phyloP scores from a whole-genome alignment of 2,888 invertebrate genomes.

The Cheilosia vernalis region DNA sequence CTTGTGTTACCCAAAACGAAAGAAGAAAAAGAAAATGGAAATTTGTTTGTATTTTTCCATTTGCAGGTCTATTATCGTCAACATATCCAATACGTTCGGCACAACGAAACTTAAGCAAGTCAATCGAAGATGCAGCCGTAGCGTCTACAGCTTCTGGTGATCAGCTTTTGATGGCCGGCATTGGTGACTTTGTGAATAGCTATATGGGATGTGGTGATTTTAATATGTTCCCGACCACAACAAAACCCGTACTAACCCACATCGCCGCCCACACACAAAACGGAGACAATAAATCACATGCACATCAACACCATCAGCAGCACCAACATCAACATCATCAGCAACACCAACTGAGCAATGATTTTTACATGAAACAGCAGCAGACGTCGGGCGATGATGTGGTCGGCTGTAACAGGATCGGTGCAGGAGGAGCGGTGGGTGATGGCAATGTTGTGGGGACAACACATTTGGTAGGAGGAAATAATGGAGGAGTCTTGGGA shows the following conservation, averaged over 20 bases:
- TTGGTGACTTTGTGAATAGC: conserved; percentile 55
- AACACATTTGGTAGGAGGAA: conserved; percentile 54
- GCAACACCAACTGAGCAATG: conserved; percentile 61
- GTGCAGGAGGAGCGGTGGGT: conserved; percentile 29
- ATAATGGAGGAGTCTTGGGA: conserved; percentile 28
- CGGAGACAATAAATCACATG: conserved; percentile 72
- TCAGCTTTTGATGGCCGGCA: conserved; percentile 43
- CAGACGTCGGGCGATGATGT: conserved; percentile 31
- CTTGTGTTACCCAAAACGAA: neutral
- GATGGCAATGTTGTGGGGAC: conserved; percentile 57
- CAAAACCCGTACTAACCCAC: conserved; percentile 79
- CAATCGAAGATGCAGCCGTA: conserved; percentile 81
- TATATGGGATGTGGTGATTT: conserved; percentile 76
- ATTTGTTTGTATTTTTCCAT: conserved; percentile 11
- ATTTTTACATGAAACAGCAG: conserved; percentile 65
- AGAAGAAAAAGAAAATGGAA: neutral
- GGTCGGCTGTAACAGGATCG: conserved; percentile 35
- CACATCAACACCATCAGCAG: conserved; percentile 41
- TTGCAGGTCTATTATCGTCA: conserved; percentile 75
- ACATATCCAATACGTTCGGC: conserved; percentile 81
- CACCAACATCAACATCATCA: conserved; percentile 75
- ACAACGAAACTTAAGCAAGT: conserved; percentile 83
- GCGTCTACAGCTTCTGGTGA: conserved; percentile 42
- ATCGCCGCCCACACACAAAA: conserved; percentile 75
- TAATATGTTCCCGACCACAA: conserved; percentile 79